These are phyloP conservation scores for Cyphomyrus discorhynchus DNA, from an alignment of 2,113 vertebrate species.

Conservation along the genomic window DNA sequence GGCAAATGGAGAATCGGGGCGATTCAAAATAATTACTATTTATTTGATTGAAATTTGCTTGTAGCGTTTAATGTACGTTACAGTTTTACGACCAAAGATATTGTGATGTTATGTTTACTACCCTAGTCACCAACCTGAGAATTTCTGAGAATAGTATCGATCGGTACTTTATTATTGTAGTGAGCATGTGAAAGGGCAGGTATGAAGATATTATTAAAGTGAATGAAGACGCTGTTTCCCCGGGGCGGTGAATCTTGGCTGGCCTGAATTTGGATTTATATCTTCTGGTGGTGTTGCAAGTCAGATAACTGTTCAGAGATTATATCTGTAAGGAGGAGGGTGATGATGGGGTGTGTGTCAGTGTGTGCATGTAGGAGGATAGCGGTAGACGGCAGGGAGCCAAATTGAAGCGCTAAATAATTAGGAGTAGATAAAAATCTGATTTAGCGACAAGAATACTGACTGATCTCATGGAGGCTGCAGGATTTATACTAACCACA, in stretches of 20 bases:
- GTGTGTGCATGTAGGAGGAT: slow-evolving; percentile 19
- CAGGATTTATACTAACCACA: not conserved
- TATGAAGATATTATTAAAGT: slow-evolving; percentile 9
- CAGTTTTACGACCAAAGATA: not conserved
- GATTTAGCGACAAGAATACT: slow-evolving; percentile 11
- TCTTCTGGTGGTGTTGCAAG: slow-evolving; percentile 47
- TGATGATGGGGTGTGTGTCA: slow-evolving; percentile 22
- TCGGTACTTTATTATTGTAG: not conserved
- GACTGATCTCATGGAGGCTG: not conserved
- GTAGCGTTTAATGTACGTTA: not conserved
- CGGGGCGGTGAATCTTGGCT: slow-evolving; percentile 31
- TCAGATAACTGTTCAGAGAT: slow-evolving; percentile 53
- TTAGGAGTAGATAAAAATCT: slow-evolving; percentile 1
- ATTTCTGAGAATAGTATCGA: not conserved
- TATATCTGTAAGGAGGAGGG: slow-evolving; percentile 46
- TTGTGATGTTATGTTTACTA: not conserved
- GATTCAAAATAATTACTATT: not conserved
- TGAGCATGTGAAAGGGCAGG: not conserved
- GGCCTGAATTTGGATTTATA: slow-evolving; percentile 45
- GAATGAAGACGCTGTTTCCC: slow-evolving; percentile 23
- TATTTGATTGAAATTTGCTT: not conserved
- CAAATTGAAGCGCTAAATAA: slow-evolving; percentile 9
- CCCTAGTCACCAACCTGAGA: not conserved
- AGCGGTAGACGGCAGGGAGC: not conserved
- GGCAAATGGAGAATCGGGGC: not conserved